These are phyloP conservation scores for Triops longicaudatus DNA, from an alignment of 1,140 invertebrate genomes.

Conservation along the genomic window DNA sequence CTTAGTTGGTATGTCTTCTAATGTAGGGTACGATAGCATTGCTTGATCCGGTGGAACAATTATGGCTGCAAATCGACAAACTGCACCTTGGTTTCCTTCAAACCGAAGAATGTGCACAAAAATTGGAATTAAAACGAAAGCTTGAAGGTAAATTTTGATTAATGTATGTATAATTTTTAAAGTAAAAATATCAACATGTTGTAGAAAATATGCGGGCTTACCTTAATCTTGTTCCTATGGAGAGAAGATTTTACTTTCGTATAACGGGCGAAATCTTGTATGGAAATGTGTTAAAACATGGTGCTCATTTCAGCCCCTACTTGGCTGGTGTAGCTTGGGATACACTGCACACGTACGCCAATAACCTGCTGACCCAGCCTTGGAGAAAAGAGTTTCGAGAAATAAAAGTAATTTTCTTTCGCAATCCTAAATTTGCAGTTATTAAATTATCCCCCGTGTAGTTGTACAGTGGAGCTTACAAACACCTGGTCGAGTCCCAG, in stretches of 20 bases:
- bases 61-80: conserved; percentile 58
- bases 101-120: conserved; percentile 63
- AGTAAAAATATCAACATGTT: conserved; percentile 20
- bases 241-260: conserved; percentile 64
- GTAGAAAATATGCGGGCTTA: conserved; percentile 67
- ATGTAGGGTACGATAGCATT: conserved; percentile 17
- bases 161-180: neutral
- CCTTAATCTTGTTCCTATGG: conserved; percentile 64
- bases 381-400: conserved; percentile 77
- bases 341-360: conserved; percentile 70
- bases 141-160: conserved; percentile 52
- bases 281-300: conserved; percentile 52
- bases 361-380: conserved; percentile 71
- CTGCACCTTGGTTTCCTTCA: conserved; percentile 63
- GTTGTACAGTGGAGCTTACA: conserved; percentile 76
- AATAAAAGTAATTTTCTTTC: conserved; percentile 52
- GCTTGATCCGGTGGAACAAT: conserved; percentile 34
- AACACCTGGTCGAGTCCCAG: conserved; percentile 72
- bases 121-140: conserved; percentile 59
- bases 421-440: neutral
- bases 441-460: conserved; percentile 38
- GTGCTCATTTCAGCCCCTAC: conserved; percentile 66
- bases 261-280: conserved; percentile 65
- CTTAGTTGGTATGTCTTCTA: neutral
- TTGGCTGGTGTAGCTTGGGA: conserved; percentile 70